These are phyloP conservation scores for Tribolium freemani DNA, from an alignment of 2,888 invertebrate species.

Conservation along the genomic window DNA sequence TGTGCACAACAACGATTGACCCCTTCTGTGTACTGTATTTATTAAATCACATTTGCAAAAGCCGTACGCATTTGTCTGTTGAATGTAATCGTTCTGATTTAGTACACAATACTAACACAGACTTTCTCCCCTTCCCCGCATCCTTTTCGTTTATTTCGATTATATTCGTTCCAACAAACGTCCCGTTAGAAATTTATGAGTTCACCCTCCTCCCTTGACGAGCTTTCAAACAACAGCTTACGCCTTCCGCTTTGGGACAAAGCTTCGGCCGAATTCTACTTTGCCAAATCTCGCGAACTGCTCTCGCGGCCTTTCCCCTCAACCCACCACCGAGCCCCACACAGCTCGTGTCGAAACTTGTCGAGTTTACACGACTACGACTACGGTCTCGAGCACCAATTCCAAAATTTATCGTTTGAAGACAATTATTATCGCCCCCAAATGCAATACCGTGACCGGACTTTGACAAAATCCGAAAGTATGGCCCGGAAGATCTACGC, in stretches of 20 bases:
- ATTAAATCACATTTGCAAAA: background rate
- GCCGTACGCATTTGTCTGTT: slow-evolving; percentile 11
- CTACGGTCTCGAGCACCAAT: slow-evolving; percentile 56
- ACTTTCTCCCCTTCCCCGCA: slow-evolving; percentile 50
- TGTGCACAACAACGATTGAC: too few relatives aligned
- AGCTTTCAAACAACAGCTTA: slow-evolving; percentile 65
- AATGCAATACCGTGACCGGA: slow-evolving; percentile 61
- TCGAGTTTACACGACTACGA: slow-evolving; percentile 51
- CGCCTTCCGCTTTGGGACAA: slow-evolving; percentile 80
- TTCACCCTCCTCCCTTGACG: slow-evolving; percentile 70
- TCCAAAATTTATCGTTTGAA: slow-evolving; percentile 61
- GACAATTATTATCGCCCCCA: slow-evolving; percentile 55
- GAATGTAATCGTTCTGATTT: slow-evolving; percentile 18
- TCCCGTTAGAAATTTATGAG: slow-evolving; percentile 65
- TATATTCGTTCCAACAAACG: slow-evolving; percentile 41
- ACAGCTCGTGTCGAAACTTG: slow-evolving; percentile 65
- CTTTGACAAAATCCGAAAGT: slow-evolving; percentile 67
- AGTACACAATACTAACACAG: slow-evolving; percentile 52
- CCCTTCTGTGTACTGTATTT: background rate
- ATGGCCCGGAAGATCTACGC: slow-evolving; percentile 66
- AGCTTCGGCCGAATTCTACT: slow-evolving; percentile 81
- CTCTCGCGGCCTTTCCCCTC: slow-evolving; percentile 73
- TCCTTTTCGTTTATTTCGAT: slow-evolving; percentile 48
- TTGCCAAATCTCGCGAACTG: slow-evolving; percentile 79
- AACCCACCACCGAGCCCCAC: slow-evolving; percentile 54